phyloP scores from a whole-genome alignment of 2,888 invertebrate genomes.

The Ochlodes sylvanus region DNA sequence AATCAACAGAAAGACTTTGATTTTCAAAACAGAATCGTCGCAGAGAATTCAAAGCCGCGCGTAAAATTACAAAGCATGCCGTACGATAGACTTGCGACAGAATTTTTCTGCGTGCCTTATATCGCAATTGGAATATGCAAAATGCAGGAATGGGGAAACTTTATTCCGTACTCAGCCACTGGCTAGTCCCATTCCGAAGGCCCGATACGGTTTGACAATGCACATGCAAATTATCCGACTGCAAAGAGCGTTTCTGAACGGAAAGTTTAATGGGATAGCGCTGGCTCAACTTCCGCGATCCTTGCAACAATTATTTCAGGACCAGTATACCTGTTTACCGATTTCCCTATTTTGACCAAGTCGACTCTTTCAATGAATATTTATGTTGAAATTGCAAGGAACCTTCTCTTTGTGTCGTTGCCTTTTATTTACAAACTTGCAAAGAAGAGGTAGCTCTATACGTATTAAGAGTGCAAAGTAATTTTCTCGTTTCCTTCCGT shows the following conservation, averaged over 20 bases:
- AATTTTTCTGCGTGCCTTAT: slow-evolving; percentile 52
- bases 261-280: slow-evolving; percentile 76
- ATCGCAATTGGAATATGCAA: slow-evolving; percentile 59
- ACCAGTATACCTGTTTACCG: slow-evolving; percentile 55
- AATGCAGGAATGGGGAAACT: slow-evolving; percentile 68
- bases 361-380: slow-evolving; percentile 49
- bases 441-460: slow-evolving; percentile 10
- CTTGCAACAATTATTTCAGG: slow-evolving; percentile 68
- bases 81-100: slow-evolving; percentile 43
- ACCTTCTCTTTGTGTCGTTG: slow-evolving; percentile 17
- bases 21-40: slow-evolving; percentile 54
- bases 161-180: slow-evolving; percentile 67
- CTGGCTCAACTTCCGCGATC: slow-evolving; percentile 65
- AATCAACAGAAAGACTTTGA: slow-evolving; percentile 49
- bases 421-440: slow-evolving; percentile 1
- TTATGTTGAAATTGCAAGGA: slow-evolving; percentile 40
- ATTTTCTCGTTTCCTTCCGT: slow-evolving; percentile 14
- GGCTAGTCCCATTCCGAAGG: slow-evolving; percentile 69
- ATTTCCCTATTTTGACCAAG: slow-evolving; percentile 55
- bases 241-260: slow-evolving; percentile 69
- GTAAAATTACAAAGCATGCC: slow-evolving; percentile 41
- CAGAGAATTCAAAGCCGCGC: slow-evolving; percentile 50
- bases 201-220: slow-evolving; percentile 82
- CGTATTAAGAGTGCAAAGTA: slow-evolving; percentile 11
- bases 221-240: slow-evolving; percentile 79